Evolutionary conservation across 2,888 invertebrate species (phyloP), one percentile per base, ranked within the genome.

Genomic region (Homarus gammarus): DNA sequence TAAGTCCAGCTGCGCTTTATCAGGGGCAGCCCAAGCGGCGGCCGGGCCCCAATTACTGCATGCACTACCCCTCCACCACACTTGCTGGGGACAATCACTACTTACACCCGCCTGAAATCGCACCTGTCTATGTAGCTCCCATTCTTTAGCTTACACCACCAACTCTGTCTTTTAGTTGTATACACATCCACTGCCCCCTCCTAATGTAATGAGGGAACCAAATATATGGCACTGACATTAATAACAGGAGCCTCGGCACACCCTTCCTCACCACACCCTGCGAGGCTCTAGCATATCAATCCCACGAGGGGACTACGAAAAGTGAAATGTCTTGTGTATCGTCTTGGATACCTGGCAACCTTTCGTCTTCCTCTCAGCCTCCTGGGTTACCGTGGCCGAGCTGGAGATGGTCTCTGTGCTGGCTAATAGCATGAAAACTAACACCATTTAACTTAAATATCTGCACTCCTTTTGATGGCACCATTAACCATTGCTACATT

Each of bases 1-100:
- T 33, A 84, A 56, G 84, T 84, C 84, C 51, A 56, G 72, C 61
- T 56, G 49, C 33, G 36, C 61, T 75, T 72, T 22, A 31, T 61
- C 84, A 49, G 51, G 36, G 56, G 72, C 38, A 36, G 36, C 70
- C 49, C 49, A 22, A 33, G 38, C 6, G 33, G 33, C 84, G n/a
- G 49, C 56, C 78, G 31, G 27, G 49, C 68, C 64, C 61, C 56
- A n/a, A 36, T n/a, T 79, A 61, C 79, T 79, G 79, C 79, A 56
- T 44, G 36, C 33, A 18, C 36, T 36, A 36, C 18, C 15, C 61
- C 31, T 22, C 12, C 22, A 56, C 18, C 5, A 12, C 22, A 22
- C 18, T 22, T n/a, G 5, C 1, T 2, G 64, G 2, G n/a, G 12
- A 3, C 8, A 3, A 27, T 64, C 64, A 64, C 27, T 27, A 27